Evolutionary conservation across 2,888 invertebrate genomes (phyloP), one percentile per base, ranked within the genome.

Genomic region (Diaperis boleti): DNA sequence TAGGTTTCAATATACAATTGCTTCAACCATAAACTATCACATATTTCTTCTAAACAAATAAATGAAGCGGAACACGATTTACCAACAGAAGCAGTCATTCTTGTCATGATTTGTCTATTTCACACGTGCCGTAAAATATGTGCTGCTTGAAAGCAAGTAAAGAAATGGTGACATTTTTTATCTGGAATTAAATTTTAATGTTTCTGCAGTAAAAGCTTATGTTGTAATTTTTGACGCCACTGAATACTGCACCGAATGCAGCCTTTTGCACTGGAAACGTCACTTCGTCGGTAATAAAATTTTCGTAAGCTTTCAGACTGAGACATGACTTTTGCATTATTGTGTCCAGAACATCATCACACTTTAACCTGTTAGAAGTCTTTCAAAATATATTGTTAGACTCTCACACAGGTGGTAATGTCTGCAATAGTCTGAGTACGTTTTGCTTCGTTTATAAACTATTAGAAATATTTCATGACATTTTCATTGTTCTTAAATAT

Each of bases 41-140:
- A 5, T 35, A 20, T 20, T 50, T 35, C 17, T 35, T 35, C 35
- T 2, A 50, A 50, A n/a, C 37, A 20, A 41, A 52, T 11, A 52
- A 52, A 52, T 37, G 52, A 52, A 41, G 52, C 52, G 52, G 13
- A 33, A 50, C 33, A 20, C n/a, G 17, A 39, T 31, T 47, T 47
- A 31, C 26, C 8, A 26, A 26, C 26, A 22, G 26, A 47, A 47
- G 47, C 26, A 47, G 31, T 31, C 31, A 15, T 14, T 47, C 14
- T 15, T 33, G 49, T 35, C 33, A 20, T 22, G 18, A 42, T 52
- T 26, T 35, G 33, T 35, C 50, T 17, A 10, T 35, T 50, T 50
- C 50, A 18, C 13, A 18, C 37, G 17, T 50, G 17, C 35, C 20
- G 22, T 39, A 39, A 39, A 39, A 39, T 39, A 39, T 39, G 39